Conservation (phyloP, 2,113 vertebrate genomes). For the Cromileptes altivelis region DNA sequence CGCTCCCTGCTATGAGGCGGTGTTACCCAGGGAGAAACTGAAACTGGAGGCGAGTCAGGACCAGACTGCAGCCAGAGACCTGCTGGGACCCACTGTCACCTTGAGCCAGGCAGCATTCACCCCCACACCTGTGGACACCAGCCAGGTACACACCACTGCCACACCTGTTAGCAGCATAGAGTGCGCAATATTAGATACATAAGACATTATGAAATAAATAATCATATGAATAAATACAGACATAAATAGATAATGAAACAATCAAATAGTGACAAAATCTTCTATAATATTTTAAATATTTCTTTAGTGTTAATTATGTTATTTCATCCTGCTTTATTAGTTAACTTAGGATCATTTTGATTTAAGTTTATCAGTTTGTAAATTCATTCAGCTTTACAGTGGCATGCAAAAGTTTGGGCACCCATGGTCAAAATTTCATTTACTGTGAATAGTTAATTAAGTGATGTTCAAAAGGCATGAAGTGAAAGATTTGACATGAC, state of each 20-base stretch:
- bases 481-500: too few relatives aligned
- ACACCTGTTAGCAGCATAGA: background rate
- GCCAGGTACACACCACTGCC: slow-evolving; percentile 84
- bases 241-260: background rate
- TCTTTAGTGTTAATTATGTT: background rate
- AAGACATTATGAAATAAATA: background rate
- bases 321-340: background rate
- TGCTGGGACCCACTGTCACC: slow-evolving; percentile 91
- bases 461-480: too few relatives aligned
- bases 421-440: too few relatives aligned
- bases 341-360: background rate
- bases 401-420: too few relatives aligned
- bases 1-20: slow-evolving; percentile 94
- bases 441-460: too few relatives aligned
- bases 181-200: background rate
- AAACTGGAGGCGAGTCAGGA: slow-evolving; percentile 93
- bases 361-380: too few relatives aligned
- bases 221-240: background rate
- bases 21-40: slow-evolving; percentile 93
- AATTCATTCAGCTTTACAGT: too few relatives aligned
- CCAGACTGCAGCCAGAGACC: slow-evolving; percentile 86
- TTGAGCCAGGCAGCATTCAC: slow-evolving; percentile 96
- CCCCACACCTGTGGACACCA: slow-evolving; percentile 93
- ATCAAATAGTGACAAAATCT: background rate
- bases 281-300: background rate